These are phyloP conservation scores for Bombyx mori DNA, from an alignment of 1,140 invertebrate genomes.

Conservation along the genomic window ASM3026992v2 NC_085119.1:13129001-13129500, in stretches of 20 bases:
- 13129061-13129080: too few species aligned
- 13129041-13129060: too few species aligned
- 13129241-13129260: constrained; percentile 32
- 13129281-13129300: constrained; percentile 70
- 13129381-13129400: constrained; percentile 41
- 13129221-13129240: constrained; percentile 33
- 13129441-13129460: constrained; percentile 72
- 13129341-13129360: constrained; percentile 71
- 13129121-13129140: too few species aligned
- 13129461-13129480: constrained; percentile 62
- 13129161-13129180: not conserved
- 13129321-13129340: constrained; percentile 69
- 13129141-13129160: too few species aligned
- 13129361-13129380: constrained; percentile 59
- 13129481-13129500: constrained; percentile 13
- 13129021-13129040: too few species aligned
- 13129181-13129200: constrained; percentile 11
- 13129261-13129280: constrained; percentile 67
- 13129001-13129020: too few species aligned
- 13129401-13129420: constrained; percentile 66
- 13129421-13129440: constrained; percentile 71
- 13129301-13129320: constrained; percentile 71
- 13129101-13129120: too few species aligned
- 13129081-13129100: too few species aligned
- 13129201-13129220: constrained; percentile 62